Base-by-base conservation (phyloP, 1,140 invertebrate species). In the Saccostrea glomerata region DNA sequence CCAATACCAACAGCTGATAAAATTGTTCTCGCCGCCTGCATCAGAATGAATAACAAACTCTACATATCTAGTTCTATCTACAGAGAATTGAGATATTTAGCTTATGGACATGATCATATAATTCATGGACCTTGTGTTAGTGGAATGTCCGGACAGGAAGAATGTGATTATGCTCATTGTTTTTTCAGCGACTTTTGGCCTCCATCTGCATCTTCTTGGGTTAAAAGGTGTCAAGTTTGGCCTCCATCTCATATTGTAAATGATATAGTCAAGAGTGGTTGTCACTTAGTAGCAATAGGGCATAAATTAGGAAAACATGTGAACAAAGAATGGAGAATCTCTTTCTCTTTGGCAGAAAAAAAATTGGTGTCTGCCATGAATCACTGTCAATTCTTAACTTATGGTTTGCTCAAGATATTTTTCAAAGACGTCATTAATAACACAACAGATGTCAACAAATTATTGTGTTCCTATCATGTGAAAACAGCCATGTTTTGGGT, bases 301-400 rank as follows among this genome's bases (percentile, higher is more conserved):
- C 30, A 36, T 6, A 47, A 66, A 30, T 20, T 13, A 15, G 60
- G 60, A 63, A 66, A 20, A 0, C 66, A 58, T 2, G 9, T 7
- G 40, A 13, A 58, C 11, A 23, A 58, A 25, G 87, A 84, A 73
- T 88, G 82, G 87, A 82, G 87, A 23, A 9, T 88, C 13, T 88
- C 87, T 20, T 88, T 88, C 13, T 88, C 87, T 9, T n/a, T 84
- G 0, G 82, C 55, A n/a, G 87, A 88, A 82, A 88, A 88, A 55
- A 11, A 40, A 17, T 58, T 88, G 7, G 23, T 88, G 47, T 73
- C 25, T 56, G 66, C 87, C 54, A 66, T 84, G 20, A 88, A 4
- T 36, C 87, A 36, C 30, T 36, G 30, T 36, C 30, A 36, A 36
- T 36, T 36, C 30, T 36, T 36, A 36, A 36, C 30, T 36, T 36